These are phyloP conservation scores for Festucalex cinctus DNA, from an alignment of 2,113 vertebrate genomes.

Conservation along the genomic window DNA sequence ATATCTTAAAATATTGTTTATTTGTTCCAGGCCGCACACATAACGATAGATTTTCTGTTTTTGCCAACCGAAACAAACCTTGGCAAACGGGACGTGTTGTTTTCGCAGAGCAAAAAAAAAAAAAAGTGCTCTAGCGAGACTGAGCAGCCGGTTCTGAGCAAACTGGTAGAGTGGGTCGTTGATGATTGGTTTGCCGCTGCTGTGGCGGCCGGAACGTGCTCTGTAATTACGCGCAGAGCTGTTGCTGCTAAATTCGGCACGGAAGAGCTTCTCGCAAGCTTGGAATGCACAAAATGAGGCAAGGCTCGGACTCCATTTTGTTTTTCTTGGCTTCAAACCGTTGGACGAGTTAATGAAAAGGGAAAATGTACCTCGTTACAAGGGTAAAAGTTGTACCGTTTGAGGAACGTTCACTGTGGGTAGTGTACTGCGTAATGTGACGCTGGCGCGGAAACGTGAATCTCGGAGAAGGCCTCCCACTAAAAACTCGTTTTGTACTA, in stretches of 20 bases:
- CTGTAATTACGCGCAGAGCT: constrained; percentile 34
- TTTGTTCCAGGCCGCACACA: too few species aligned
- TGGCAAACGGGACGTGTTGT: constrained; percentile 11
- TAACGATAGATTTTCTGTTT: too few species aligned
- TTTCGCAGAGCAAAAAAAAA: constrained; percentile 28
- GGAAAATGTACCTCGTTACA: background rate
- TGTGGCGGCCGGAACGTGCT: background rate
- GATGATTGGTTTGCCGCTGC: constrained; percentile 25
- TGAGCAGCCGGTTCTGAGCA: constrained; percentile 17
- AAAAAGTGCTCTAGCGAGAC: constrained; percentile 13
- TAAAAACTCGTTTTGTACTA: too few species aligned
- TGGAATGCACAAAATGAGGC: background rate
- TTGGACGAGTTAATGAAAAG: background rate
- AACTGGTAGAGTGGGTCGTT: constrained; percentile 39
- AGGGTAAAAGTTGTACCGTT: too few species aligned
- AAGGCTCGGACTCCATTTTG: background rate
- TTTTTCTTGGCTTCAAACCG: too few species aligned
- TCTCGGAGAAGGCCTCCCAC: too few species aligned
- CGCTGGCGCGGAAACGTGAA: too few species aligned
- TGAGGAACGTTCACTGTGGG: too few species aligned
- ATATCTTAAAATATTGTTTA: too few species aligned
- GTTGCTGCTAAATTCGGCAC: constrained; percentile 1
- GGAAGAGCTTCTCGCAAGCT: background rate
- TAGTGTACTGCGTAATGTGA: too few species aligned
- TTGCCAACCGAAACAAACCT: background rate